Base-by-base conservation (phyloP, 2,888 invertebrate genomes). In the Andrena haemorrhoa region DNA sequence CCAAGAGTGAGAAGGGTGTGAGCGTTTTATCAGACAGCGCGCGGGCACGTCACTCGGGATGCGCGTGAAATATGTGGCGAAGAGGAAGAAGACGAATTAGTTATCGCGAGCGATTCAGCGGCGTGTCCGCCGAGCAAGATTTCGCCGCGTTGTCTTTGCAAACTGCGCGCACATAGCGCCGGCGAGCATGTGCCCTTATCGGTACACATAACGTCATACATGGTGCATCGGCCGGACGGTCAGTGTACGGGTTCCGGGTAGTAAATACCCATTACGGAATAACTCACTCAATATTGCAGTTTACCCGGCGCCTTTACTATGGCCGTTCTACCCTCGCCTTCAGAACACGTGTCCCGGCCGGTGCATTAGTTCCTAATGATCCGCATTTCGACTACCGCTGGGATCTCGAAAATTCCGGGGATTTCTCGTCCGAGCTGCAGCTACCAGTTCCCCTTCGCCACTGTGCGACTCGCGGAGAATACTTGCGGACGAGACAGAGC, bases 201-300 rank as follows among this genome's bases (percentile, higher is more conserved):
- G 66, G 65, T 51, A 68, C 47, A 56, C 51, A 69, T 81, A 77
- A 77, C 51, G 31, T 58, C 53, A 35, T 53, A 64, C 65, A 72
- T 63, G 60, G 12, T 53, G 26, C 33, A 75, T 65, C 60, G 75
- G 64, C 33, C 68, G 49, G n/a, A 51, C n/a, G 73, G 35, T 58
- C 56, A 33, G 16, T 68, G 65, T 26, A 58, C 49, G 20, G 64
- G 61, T 51, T 47, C 29, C 51, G 69, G 69, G 70, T 79, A 83
- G 88, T 91, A 90, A 89, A 89, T 85, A 88, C 75, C 88, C 84
- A 91, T 90, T 90, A 91, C 82, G 74, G 79, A 82, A 84, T 85
- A 89, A 89, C 85, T 90, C 91, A 86, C 88, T 90, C 88, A 84
- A 91, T 91, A 89, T 90, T 85, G 83, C 82, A 88, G 86, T 86